A percentile compares a stretch with the other conserved stretches of the same genome.
phyloP scores from a whole-genome alignment of 1,140 invertebrate species.

The Danaus plexippus region DNA sequence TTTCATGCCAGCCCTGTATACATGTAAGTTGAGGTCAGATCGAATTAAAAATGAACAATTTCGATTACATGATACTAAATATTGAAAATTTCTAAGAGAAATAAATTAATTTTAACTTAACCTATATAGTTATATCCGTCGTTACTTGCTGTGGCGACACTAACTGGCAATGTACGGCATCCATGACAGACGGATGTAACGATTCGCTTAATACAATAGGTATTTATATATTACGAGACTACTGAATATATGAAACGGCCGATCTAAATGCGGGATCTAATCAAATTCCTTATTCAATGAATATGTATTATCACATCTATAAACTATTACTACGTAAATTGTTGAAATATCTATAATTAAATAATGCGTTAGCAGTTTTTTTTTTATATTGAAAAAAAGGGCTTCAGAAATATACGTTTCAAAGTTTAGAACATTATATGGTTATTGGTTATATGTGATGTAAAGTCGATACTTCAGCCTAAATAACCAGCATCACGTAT shows the following conservation, averaged over 20 bases:
- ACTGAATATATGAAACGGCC: slow-evolving; percentile 34
- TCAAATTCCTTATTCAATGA: slow-evolving; percentile 34
- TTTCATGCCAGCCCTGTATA: slow-evolving; percentile 29
- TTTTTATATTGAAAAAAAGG: not conserved
- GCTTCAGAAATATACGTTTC: no score
- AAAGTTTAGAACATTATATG: slow-evolving; percentile 1
- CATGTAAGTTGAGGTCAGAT: slow-evolving; percentile 24
- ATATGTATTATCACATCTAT: slow-evolving; percentile 54
- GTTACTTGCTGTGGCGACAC: slow-evolving; percentile 12
- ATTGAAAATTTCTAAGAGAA: slow-evolving; percentile 23
- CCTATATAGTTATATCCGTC: slow-evolving; percentile 34
- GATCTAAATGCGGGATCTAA: slow-evolving; percentile 56
- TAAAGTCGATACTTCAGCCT: not conserved
- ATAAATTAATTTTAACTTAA: slow-evolving; percentile 42
- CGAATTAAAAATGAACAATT: slow-evolving; percentile 5
- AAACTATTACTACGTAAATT: slow-evolving; percentile 32
- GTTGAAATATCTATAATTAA: slow-evolving; percentile 9
- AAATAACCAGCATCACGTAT: not conserved
- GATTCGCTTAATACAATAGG: slow-evolving; percentile 31
- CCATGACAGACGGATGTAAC: slow-evolving; percentile 33
- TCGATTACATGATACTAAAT: no score
- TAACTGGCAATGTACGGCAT: slow-evolving; percentile 38
- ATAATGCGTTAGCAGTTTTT: not conserved
- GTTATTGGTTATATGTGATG: not conserved
- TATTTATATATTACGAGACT: slow-evolving; percentile 33